Percentiles rank a stretch among this genome's conserved stretches.
These are phyloP conservation scores for Orthonevra nobilis DNA, from an alignment of 2,888 invertebrate species.

Conservation along the genomic window DNA sequence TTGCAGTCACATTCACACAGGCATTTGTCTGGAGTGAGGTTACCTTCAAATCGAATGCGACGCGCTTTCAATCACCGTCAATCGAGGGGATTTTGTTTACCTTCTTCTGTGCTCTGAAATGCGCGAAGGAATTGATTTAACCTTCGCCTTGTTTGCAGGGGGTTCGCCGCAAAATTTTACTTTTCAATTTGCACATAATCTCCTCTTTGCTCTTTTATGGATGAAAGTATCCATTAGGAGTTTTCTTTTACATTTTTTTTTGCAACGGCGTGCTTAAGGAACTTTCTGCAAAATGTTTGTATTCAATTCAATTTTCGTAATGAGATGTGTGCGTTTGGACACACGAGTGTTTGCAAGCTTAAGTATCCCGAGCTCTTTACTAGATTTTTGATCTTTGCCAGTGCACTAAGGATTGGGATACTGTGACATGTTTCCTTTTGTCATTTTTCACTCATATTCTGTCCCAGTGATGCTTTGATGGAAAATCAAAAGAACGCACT, in stretches of 20 bases:
- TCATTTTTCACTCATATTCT: constrained; percentile 49
- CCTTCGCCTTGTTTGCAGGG: constrained; percentile 50
- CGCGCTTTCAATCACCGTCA: constrained; percentile 65
- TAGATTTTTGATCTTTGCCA: too few relatives aligned
- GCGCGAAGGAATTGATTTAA: constrained; percentile 62
- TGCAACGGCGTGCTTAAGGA: constrained; percentile 27
- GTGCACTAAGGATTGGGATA: too few relatives aligned
- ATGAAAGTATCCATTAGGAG: constrained; percentile 49
- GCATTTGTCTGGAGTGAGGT: constrained; percentile 17
- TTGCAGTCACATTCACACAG: constrained; percentile 62
- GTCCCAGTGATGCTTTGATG: constrained; percentile 22
- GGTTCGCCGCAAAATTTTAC: constrained; percentile 44
- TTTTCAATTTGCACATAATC: constrained; percentile 54
- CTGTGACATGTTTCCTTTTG: constrained; percentile 30
- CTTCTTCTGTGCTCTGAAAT: constrained; percentile 19
- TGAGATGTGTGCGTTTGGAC: constrained; percentile 24
- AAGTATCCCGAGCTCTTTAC: too few relatives aligned
- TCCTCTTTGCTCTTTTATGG: constrained; percentile 31
- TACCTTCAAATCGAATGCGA: constrained; percentile 56
- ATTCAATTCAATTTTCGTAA: constrained; percentile 50
- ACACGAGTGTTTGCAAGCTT: neutral
- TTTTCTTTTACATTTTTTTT: constrained; percentile 36
- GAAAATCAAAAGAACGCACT: constrained; percentile 54
- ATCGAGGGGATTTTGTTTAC: constrained; percentile 60
- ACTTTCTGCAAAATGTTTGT: constrained; percentile 26